Evolutionary conservation across 2,888 invertebrate genomes (phyloP).

Genomic region (Drosophila ezoana): DNA sequence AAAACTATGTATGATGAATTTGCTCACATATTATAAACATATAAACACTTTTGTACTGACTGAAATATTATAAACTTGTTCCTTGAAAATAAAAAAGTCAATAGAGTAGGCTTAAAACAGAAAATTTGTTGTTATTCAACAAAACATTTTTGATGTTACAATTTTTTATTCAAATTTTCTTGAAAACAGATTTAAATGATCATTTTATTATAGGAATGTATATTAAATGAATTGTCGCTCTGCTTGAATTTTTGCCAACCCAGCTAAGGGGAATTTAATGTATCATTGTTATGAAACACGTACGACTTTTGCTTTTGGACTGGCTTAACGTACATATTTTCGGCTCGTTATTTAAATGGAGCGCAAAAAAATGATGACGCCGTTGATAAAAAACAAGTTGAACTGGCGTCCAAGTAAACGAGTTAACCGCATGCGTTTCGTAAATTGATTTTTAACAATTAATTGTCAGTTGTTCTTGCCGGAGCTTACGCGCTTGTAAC

Average conservation of each 20-base stretch:
- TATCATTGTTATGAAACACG: constrained; percentile 16
- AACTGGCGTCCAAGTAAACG: constrained; percentile 46
- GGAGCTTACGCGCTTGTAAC: not conserved
- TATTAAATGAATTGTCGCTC: not conserved
- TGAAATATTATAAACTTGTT: no score
- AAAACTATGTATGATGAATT: no score
- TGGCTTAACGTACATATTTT: constrained; percentile 44
- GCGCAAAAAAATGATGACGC: constrained; percentile 18
- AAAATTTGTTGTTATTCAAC: no score
- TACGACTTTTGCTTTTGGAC: constrained; percentile 27
- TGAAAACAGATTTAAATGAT: not conserved
- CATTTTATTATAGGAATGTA: not conserved
- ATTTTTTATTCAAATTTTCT: not conserved
- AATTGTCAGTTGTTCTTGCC: constrained; percentile 48
- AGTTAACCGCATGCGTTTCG: constrained; percentile 62
- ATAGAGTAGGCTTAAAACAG: no score
- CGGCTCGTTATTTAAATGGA: constrained; percentile 54
- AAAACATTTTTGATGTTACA: no score
- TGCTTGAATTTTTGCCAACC: not conserved
- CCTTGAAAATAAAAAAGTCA: no score
- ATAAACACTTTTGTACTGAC: no score
- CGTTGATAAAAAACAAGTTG: constrained; percentile 26
- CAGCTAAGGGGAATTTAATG: constrained; percentile 12
- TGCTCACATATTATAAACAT: no score
- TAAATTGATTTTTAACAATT: constrained; percentile 72